Base-by-base conservation (phyloP, 2,888 invertebrate species). In the Nezara viridula region DNA sequence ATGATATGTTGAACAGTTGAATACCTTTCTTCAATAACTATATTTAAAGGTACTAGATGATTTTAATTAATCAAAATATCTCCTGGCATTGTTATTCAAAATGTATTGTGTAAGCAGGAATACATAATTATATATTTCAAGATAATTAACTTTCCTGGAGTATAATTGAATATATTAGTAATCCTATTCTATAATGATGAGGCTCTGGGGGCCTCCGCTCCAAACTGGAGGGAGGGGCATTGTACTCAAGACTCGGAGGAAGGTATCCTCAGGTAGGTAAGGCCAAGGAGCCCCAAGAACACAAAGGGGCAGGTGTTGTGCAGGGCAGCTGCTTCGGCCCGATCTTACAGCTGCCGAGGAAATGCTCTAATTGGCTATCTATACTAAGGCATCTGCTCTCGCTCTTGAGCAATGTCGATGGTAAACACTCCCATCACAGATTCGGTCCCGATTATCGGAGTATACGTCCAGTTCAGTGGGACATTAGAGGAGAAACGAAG, bases 331-430 rank as follows among this genome's bases (percentile, higher is more conserved):
- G 66, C 7, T 21, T 37, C 1, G 3, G 37, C 32, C 66, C 66
- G 32, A 73, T 73, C 66, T 73, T 73, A 73, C 66, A 73, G 32
- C 66, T 73, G 66, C 66, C 66, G 66, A 37, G 66, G 66, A 73
- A 73, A 21, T 73, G 32, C 9, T 73, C 66, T 73, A 73, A 73
- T 73, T 73, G 66, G 66, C 66, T 73, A 73, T 73, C 66, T 73
- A 6, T 37, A 21, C 19, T 14, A 21, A 19, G 66, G 66, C 66
- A 73, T 73, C 66, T 73, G 66, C 37, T 73, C 32, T 37, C 19
- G 7, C 7, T 6, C 21, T 14, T 60, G 0, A 5, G 12, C 60
- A 27, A 27, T 73, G 66, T 1, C 37, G 66, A 21, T 32, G 9
- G 66, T 73, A 73, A 73, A 73, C 66, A 73, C 21, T 37, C 21